Conservation (phyloP, 2,888 invertebrate species). For the Hermaeophaga mercurialis region DNA sequence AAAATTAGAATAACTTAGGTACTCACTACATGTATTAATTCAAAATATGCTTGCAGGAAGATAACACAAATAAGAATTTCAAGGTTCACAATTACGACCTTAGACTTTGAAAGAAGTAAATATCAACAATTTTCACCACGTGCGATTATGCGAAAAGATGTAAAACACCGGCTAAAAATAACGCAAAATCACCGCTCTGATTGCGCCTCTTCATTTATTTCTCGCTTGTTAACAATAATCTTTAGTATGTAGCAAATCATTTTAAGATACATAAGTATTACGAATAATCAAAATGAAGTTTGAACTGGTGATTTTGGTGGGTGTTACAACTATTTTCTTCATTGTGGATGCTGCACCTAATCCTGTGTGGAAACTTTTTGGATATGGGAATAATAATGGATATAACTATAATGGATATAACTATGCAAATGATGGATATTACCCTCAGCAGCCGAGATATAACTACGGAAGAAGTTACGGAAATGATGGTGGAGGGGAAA, state of each 20-base stretch:
- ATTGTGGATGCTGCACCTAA: not conserved
- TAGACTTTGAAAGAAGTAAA: not conserved
- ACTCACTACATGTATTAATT: not conserved
- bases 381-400: not conserved
- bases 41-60: not conserved
- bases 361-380: not conserved
- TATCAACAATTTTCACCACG: not conserved
- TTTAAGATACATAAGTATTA: not conserved
- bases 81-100: not conserved
- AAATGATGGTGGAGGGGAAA: conserved; percentile 53
- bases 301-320: not conserved
- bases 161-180: conserved; percentile 1
- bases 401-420: not conserved
- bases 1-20: not conserved
- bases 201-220: not conserved
- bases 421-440: not conserved
- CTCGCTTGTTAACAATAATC: not conserved
- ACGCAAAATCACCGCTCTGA: not conserved
- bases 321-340: not conserved
- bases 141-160: not conserved
- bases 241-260: not conserved
- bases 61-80: not conserved
- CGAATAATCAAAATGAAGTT: not conserved
- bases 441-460: not conserved
- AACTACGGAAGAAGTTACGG: not conserved